Conservation (phyloP, 2,888 invertebrate species). For the Euspilapteryx auroguttella region DNA sequence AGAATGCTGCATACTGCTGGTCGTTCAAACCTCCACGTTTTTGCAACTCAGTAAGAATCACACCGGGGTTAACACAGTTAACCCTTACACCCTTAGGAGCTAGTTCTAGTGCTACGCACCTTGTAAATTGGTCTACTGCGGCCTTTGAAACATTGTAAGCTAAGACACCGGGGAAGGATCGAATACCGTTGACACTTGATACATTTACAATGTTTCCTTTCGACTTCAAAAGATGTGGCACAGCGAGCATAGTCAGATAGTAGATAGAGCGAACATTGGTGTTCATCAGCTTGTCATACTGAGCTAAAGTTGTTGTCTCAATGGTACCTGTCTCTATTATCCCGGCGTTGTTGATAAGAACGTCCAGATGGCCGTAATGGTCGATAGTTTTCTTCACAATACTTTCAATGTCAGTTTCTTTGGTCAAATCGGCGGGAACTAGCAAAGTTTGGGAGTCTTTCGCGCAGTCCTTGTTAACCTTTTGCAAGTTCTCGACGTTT, state of each 20-base stretch:
- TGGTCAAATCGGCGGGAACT: constrained; percentile 71
- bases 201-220: constrained; percentile 95
- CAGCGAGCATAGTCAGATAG: constrained; percentile 82
- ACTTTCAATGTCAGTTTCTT: constrained; percentile 71
- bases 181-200: constrained; percentile 89
- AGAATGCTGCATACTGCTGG: constrained; percentile 79
- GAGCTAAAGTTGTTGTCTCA: constrained; percentile 82
- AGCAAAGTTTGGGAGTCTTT: constrained; percentile 50
- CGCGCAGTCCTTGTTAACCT: constrained; percentile 37
- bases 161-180: constrained; percentile 87
- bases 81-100: constrained; percentile 83
- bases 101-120: constrained; percentile 87
- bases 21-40: constrained; percentile 83
- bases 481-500: constrained; percentile 64
- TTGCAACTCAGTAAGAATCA: constrained; percentile 86
- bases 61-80: constrained; percentile 93
- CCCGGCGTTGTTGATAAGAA: constrained; percentile 91
- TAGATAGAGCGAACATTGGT: constrained; percentile 84
- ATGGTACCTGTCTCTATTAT: constrained; percentile 80
- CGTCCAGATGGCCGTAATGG: constrained; percentile 76
- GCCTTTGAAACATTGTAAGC: constrained; percentile 94
- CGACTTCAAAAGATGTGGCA: constrained; percentile 79
- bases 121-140: constrained; percentile 92
- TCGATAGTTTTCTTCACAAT: constrained; percentile 73
- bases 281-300: constrained; percentile 88